Percentiles rank a stretch among this genome's conserved stretches.
Conservation (phyloP, 2,113 vertebrate genomes). For the Ctenomys sociabilis region DNA sequence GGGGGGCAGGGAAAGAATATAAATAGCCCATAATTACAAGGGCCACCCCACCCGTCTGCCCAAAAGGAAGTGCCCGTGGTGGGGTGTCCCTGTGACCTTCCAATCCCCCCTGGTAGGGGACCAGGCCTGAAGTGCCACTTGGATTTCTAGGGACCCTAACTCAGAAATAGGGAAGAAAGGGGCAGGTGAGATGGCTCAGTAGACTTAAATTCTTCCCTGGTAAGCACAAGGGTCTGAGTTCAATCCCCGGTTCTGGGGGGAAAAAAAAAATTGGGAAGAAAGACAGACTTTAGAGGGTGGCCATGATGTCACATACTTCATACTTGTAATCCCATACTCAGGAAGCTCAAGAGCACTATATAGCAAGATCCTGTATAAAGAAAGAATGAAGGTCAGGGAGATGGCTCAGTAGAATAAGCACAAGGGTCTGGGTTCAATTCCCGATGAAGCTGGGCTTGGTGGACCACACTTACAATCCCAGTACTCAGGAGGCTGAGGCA, state of each 20-base stretch:
- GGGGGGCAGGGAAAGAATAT: constrained; percentile 72
- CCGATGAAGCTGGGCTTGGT: no score
- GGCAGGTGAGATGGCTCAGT: no score
- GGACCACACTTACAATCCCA: no score
- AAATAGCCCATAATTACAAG: constrained; percentile 82
- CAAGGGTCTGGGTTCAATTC: no score
- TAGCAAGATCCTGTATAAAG: neutral
- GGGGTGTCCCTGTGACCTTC: constrained; percentile 78
- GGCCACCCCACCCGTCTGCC: constrained; percentile 82
- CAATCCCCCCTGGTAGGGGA: constrained; percentile 50
- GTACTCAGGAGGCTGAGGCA: no score
- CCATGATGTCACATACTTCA: neutral
- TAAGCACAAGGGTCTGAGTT: no score
- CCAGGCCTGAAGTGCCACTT: constrained; percentile 29
- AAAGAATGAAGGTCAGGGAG: no score
- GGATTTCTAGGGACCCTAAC: constrained; percentile 30
- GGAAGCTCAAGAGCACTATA: neutral
- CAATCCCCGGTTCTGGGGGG: no score
- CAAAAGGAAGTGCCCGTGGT: constrained; percentile 78
- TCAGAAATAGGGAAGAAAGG: constrained; percentile 28
- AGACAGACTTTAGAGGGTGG: neutral
- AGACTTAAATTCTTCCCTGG: no score
- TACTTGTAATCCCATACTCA: neutral
- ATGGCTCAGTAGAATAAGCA: no score
- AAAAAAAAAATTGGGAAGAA: constrained; percentile 30